Percentiles rank a stretch among this genome's conserved stretches.
These are phyloP conservation scores for Ormia ochracea DNA, from an alignment of 2,888 invertebrate genomes.

Conservation along the genomic window DNA sequence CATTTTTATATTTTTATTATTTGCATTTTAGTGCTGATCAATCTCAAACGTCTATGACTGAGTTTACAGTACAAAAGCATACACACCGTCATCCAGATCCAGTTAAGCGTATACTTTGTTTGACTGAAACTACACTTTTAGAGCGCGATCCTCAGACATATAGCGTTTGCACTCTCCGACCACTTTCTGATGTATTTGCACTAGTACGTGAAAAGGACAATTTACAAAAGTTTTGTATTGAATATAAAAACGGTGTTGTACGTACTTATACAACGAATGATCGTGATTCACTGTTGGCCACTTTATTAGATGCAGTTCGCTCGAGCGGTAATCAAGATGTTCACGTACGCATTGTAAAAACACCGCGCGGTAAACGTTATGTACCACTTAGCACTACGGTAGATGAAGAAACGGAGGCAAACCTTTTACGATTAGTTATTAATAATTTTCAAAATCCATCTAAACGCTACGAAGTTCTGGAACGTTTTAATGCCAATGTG, in stretches of 20 bases:
- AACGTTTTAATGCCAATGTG: slow-evolving; percentile 97
- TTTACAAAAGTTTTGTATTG: slow-evolving; percentile 94
- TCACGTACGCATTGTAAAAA: slow-evolving; percentile 91
- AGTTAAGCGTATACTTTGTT: slow-evolving; percentile 91
- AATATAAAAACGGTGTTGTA: slow-evolving; percentile 93
- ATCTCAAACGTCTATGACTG: slow-evolving; percentile 95
- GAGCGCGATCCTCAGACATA: slow-evolving; percentile 99
- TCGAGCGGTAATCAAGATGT: slow-evolving; percentile 98
- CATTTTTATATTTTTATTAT: too few species aligned
- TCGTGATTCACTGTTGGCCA: slow-evolving; percentile 96
- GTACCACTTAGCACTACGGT: slow-evolving; percentile 93
- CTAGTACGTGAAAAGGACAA: slow-evolving; percentile 92
- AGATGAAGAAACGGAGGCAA: slow-evolving; percentile 97
- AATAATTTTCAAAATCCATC: slow-evolving; percentile 79
- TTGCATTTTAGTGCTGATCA: slow-evolving; percentile 93
- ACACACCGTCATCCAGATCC: slow-evolving; percentile 89
- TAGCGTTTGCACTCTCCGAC: slow-evolving; percentile 91
- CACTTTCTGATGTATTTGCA: slow-evolving; percentile 91
- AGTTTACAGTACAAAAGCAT: slow-evolving; percentile 96
- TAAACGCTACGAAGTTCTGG: slow-evolving; percentile 87
- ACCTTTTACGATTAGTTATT: slow-evolving; percentile 81
- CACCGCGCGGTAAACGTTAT: slow-evolving; percentile 90
- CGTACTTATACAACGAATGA: slow-evolving; percentile 95
- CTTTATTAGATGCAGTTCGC: slow-evolving; percentile 95
- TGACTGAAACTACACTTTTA: slow-evolving; percentile 95